Evolutionary conservation across 2,888 invertebrate genomes (phyloP), one percentile per base, ranked within the genome.

Genomic region (Caenorhabditis auriculariae): DNA sequence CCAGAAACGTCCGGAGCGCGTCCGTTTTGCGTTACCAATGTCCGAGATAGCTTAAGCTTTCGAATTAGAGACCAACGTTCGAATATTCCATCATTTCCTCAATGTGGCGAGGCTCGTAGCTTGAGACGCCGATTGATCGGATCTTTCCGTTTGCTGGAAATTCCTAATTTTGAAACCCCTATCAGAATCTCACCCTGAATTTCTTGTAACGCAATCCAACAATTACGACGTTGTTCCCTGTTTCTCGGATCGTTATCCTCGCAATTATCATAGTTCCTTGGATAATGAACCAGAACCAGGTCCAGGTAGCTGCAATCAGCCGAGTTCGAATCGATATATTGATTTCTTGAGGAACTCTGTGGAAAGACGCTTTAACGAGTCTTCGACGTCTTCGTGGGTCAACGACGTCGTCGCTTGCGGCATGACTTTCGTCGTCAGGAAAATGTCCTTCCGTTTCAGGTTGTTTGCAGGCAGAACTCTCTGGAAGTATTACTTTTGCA

Each of bases 211-310:
- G 87, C 86, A 46, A 83, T 79, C 90, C 91, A 91, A 41, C 89
- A 88, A 48, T 84, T 82, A 32, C 84, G 83, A 17, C 90, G 84
- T 75, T 89, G 88, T 23, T 83, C 83, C 1, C 83, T 72, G 74
- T 87, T 87, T 15, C 83, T 83, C 9, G 85, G 83, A 88, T 75
- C 71, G 0, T 58, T 44, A 41, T 72, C 66, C 5, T 85, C 81
- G 35, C 86, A n/a, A n/a, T n/a, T 69, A 42, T 87, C 86, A 19
- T 86, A 83, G 19, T 85, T 84, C 7, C 89, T 89, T 41, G 91
- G 91, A 87, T 90, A 91, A 80, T 91, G 90, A 58, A 91, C 88
- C 47, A 91, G 84, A 12, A 74, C 70, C 42, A 75, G 52, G 49
- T 75, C 75, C 7, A 75, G 21, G 44, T 75, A 75, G 19, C 74